Conservation (phyloP, 2,113 vertebrate genomes). For the Oncorhynchus clarkii region DNA sequence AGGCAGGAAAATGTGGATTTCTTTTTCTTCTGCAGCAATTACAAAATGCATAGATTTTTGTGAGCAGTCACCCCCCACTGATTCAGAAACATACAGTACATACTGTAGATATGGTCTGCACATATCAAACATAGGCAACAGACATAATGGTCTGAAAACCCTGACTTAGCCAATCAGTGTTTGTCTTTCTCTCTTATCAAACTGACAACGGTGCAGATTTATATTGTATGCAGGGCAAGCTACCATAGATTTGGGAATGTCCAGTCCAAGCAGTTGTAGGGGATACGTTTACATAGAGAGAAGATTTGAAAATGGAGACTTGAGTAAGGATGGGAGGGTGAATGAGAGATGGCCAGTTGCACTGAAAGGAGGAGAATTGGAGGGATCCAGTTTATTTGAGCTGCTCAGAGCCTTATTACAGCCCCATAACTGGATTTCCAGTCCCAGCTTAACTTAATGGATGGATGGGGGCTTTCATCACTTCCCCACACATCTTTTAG, state of each 20-base stretch:
- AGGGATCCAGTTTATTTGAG: conserved; percentile 49
- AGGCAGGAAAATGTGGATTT: too few species aligned
- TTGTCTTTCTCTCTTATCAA: too few species aligned
- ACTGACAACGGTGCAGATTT: not conserved
- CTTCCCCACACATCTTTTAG: conserved; percentile 9
- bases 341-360: not conserved
- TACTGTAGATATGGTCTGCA: too few species aligned
- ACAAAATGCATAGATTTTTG: too few species aligned
- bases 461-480: conserved; percentile 44
- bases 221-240: not conserved
- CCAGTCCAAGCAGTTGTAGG: not conserved
- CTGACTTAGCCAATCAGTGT: too few species aligned
- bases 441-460: conserved; percentile 60
- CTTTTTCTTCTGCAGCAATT: too few species aligned
- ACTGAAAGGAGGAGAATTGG: conserved; percentile 13
- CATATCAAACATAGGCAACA: too few species aligned
- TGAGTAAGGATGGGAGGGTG: not conserved
- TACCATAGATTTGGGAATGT: not conserved
- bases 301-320: not conserved
- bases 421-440: conserved; percentile 48
- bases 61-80: too few species aligned
- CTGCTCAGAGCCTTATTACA: conserved; percentile 59
- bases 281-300: not conserved
- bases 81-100: too few species aligned
- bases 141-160: too few species aligned